Percentiles rank a stretch among this genome's conserved stretches.
Conservation (phyloP, 2,888 invertebrate genomes). For the Cataglyphis rosenhaueri region DNA sequence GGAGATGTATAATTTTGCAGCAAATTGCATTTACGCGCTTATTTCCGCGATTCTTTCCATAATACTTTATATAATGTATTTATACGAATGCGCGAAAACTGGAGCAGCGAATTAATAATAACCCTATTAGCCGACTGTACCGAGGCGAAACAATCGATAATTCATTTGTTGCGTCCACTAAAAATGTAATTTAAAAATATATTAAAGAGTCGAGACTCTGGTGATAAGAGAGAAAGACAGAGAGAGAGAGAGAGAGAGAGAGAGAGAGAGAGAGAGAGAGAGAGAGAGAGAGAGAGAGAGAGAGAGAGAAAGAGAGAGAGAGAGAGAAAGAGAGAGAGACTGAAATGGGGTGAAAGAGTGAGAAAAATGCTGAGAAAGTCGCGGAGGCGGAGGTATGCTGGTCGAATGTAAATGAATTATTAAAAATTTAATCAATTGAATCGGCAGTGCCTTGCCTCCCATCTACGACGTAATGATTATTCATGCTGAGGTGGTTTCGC, state of each 20-base stretch:
- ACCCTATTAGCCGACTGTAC: constrained; percentile 66
- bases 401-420: constrained; percentile 84
- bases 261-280: constrained; percentile 50
- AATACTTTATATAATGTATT: constrained; percentile 57
- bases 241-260: not conserved
- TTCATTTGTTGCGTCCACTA: constrained; percentile 84
- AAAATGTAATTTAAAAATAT: constrained; percentile 85
- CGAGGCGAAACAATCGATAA: constrained; percentile 80
- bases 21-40: constrained; percentile 63
- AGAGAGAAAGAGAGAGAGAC: constrained; percentile 51
- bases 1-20: constrained; percentile 46
- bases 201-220: constrained; percentile 77
- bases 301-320: not conserved
- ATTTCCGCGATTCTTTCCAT: constrained; percentile 56
- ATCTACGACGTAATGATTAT: constrained; percentile 84
- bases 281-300: constrained; percentile 48
- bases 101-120: constrained; percentile 72
- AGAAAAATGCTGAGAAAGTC: constrained; percentile 51
- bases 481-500: constrained; percentile 84
- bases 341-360: constrained; percentile 20
- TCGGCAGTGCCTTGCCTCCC: constrained; percentile 81
- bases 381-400: constrained; percentile 72
- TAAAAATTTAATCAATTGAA: constrained; percentile 85
- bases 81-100: constrained; percentile 62
- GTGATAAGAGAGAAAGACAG: constrained; percentile 4